These are phyloP conservation scores for Harmothoe impar DNA, from an alignment of 2,888 invertebrate species.

Conservation along the genomic window DNA sequence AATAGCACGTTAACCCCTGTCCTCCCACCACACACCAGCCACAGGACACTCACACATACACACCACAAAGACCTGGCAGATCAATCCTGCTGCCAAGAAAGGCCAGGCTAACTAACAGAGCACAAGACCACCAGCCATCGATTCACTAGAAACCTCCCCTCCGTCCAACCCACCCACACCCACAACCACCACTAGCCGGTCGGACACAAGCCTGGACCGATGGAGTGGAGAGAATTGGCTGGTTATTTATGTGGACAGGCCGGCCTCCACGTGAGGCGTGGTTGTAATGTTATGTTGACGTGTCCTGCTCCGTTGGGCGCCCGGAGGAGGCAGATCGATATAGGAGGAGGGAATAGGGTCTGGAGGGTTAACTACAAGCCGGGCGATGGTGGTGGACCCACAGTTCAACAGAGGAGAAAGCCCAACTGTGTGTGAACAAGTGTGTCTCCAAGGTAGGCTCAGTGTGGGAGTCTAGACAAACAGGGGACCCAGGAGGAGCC, in stretches of 20 bases:
- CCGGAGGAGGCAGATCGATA: constrained; percentile 17
- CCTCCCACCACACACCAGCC: background rate
- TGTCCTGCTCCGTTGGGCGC: background rate
- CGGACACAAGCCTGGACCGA: background rate
- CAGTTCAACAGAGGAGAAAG: no score
- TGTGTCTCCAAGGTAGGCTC: background rate
- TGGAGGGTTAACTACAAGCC: background rate
- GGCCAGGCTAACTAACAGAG: background rate
- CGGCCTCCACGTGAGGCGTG: background rate
- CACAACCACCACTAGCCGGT: background rate
- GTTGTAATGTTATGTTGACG: constrained; percentile 22
- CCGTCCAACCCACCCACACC: no score
- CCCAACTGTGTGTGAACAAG: background rate
- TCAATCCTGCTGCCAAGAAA: background rate
- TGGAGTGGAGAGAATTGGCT: background rate
- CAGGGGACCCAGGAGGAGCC: background rate
- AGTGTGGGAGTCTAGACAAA: background rate
- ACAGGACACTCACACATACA: background rate
- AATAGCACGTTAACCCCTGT: background rate
- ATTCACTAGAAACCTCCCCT: no score
- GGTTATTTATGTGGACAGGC: constrained; percentile 11
- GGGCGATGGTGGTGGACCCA: no score
- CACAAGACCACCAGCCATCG: background rate
- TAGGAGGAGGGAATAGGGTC: background rate
- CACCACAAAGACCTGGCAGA: background rate